Percentiles rank a stretch among this genome's conserved stretches.
These are phyloP conservation scores for Sycobia sp. DNA, from an alignment of 1,140 invertebrate species.

Conservation along the genomic window DNA sequence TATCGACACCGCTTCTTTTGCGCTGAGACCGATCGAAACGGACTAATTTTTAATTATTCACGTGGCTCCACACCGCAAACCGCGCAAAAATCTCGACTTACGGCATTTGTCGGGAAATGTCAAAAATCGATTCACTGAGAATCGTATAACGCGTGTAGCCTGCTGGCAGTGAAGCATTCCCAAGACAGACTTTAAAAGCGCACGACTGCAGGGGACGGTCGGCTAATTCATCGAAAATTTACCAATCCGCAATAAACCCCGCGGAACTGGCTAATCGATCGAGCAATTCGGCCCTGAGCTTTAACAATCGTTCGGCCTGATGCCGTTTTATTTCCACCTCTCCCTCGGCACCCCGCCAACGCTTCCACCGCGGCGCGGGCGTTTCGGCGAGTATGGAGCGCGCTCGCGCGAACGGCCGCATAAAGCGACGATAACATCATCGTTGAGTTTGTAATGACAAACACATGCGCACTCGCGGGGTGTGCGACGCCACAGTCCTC, in stretches of 20 bases:
- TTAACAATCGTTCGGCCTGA: conserved; percentile 28
- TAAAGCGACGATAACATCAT: conserved; percentile 48
- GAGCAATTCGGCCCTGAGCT: conserved; percentile 15
- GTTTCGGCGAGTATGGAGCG: background rate
- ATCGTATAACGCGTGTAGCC: too few relatives aligned
- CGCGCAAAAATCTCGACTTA: too few relatives aligned
- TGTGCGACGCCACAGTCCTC: conserved; percentile 15
- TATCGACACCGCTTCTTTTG: too few relatives aligned
- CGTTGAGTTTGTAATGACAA: conserved; percentile 53
- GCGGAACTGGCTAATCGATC: conserved; percentile 27
- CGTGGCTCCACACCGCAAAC: too few relatives aligned
- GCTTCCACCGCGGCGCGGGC: background rate
- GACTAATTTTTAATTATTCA: too few relatives aligned
- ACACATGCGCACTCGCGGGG: conserved; percentile 47
- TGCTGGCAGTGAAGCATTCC: too few relatives aligned
- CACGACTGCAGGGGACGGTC: background rate
- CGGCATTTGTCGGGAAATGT: too few relatives aligned
- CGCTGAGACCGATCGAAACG: too few relatives aligned
- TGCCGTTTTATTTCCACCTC: conserved; percentile 32
- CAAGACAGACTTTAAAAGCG: too few relatives aligned
- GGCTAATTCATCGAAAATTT: conserved; percentile 24
- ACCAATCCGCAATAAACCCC: too few relatives aligned
- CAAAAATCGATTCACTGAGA: too few relatives aligned
- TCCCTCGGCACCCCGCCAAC: too few relatives aligned
- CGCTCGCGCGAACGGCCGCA: conserved; percentile 16